Evolutionary conservation across 1,140 invertebrate genomes (phyloP).

Genomic region (Nebria ingens): DNA sequence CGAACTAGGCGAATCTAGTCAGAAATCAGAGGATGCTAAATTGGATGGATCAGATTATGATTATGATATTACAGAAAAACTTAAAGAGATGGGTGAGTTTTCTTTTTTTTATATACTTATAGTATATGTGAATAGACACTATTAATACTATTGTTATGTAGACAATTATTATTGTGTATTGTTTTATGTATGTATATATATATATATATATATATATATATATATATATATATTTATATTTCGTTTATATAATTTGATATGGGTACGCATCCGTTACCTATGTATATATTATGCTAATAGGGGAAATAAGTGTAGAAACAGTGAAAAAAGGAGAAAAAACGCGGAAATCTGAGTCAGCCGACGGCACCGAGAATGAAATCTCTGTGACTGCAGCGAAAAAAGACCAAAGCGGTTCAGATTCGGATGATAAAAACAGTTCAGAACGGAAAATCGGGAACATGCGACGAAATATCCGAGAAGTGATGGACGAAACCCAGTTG

Average conservation of each 20-base stretch:
- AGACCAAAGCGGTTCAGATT: constrained; percentile 10
- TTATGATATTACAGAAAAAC: constrained; percentile 42
- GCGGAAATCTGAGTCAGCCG: constrained; percentile 24
- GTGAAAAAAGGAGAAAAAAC: constrained; percentile 32
- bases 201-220: too few relatives aligned
- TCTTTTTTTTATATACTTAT: constrained; percentile 28
- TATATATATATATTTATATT: too few relatives aligned
- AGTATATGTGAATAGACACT: too few relatives aligned
- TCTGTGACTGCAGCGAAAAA: constrained; percentile 29
- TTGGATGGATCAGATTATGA: constrained; percentile 24
- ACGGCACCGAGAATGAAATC: constrained; percentile 26
- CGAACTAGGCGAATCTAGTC: not conserved
- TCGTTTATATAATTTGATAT: too few relatives aligned
- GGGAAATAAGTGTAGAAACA: constrained; percentile 26
- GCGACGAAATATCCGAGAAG: constrained; percentile 77
- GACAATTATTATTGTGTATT: too few relatives aligned
- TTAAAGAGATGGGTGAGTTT: constrained; percentile 48
- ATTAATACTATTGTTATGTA: too few relatives aligned
- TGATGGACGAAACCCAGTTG: constrained; percentile 84
- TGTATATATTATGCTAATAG: too few relatives aligned
- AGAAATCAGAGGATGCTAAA: not conserved
- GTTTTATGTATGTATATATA: too few relatives aligned
- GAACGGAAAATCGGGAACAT: constrained; percentile 43
- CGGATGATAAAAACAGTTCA: constrained; percentile 12
- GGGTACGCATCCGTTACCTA: too few relatives aligned